Evolutionary conservation across 1,140 invertebrate genomes (phyloP).

Genomic region (Calephelis virginiensis): DNA sequence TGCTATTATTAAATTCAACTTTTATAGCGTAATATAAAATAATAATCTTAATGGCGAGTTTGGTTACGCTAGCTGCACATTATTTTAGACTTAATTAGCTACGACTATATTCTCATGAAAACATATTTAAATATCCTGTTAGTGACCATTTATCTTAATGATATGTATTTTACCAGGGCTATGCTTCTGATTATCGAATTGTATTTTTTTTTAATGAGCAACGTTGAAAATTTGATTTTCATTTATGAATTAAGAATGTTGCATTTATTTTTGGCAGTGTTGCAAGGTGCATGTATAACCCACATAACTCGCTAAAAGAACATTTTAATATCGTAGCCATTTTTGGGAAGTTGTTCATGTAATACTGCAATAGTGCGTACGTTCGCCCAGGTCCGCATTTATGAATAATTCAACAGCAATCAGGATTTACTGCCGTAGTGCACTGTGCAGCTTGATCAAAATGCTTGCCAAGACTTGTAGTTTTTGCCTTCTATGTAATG

Average conservation of each 20-base stretch:
- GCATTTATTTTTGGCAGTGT: not conserved
- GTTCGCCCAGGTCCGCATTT: slow-evolving; percentile 37
- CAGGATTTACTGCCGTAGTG: slow-evolving; percentile 44
- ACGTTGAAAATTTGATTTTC: no score
- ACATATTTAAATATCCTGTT: slow-evolving; percentile 2
- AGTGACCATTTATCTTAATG: no score
- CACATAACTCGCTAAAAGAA: slow-evolving; percentile 19
- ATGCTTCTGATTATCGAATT: no score
- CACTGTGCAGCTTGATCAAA: slow-evolving; percentile 25
- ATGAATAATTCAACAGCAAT: slow-evolving; percentile 61
- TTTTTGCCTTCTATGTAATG: slow-evolving; percentile 61
- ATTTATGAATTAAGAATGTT: no score
- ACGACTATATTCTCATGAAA: not conserved
- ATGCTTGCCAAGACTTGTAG: slow-evolving; percentile 28
- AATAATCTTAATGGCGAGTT: not conserved
- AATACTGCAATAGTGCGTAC: slow-evolving; percentile 38
- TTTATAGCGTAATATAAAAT: not conserved
- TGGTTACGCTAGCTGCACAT: not conserved
- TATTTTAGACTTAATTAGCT: not conserved
- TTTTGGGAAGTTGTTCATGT: slow-evolving; percentile 28
- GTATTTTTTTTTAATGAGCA: not conserved
- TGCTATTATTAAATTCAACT: not conserved
- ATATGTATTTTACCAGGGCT: no score
- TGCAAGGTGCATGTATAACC: slow-evolving; percentile 20
- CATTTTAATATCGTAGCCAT: slow-evolving; percentile 37